phyloP scores from a whole-genome alignment of 2,797 vertebrate genomes.

The Gymnothorax reevesii region DNA sequence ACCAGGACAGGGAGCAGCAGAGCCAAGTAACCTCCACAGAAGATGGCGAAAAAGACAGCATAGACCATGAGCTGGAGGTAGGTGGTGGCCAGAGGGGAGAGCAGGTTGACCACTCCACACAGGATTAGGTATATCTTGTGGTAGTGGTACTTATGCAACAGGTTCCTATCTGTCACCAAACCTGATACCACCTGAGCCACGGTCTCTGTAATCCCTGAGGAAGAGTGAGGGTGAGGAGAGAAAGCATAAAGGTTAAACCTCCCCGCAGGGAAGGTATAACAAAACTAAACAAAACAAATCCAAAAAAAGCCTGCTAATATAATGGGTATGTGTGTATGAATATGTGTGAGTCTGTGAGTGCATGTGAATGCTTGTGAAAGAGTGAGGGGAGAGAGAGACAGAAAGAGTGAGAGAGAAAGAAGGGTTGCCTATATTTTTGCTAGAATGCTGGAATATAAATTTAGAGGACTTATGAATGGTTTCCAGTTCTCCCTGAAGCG shows the following conservation, averaged over 20 bases:
- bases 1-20: conserved; percentile 88
- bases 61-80: conserved; percentile 87
- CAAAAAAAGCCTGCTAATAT: too few relatives aligned
- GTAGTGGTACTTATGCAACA: conserved; percentile 84
- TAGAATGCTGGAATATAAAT: too few relatives aligned
- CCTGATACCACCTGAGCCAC: conserved; percentile 85
- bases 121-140: conserved; percentile 87
- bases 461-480: too few relatives aligned
- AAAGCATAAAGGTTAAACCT: too few relatives aligned
- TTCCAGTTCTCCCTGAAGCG: too few relatives aligned
- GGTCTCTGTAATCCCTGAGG: conserved; percentile 83
- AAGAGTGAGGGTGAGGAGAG: background rate
- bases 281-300: too few relatives aligned
- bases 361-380: too few relatives aligned
- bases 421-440: too few relatives aligned
- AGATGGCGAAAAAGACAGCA: conserved; percentile 77
- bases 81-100: conserved; percentile 85
- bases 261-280: too few relatives aligned
- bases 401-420: too few relatives aligned
- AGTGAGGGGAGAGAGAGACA: background rate
- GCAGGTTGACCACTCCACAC: conserved; percentile 83
- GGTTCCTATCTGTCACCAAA: conserved; percentile 86
- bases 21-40: conserved; percentile 90
- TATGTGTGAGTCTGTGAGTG: too few relatives aligned
- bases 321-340: too few relatives aligned